phyloP scores from a whole-genome alignment of 64 coral and sea anemone genomes.

The Hydrozoanthus tunicans region DNA sequence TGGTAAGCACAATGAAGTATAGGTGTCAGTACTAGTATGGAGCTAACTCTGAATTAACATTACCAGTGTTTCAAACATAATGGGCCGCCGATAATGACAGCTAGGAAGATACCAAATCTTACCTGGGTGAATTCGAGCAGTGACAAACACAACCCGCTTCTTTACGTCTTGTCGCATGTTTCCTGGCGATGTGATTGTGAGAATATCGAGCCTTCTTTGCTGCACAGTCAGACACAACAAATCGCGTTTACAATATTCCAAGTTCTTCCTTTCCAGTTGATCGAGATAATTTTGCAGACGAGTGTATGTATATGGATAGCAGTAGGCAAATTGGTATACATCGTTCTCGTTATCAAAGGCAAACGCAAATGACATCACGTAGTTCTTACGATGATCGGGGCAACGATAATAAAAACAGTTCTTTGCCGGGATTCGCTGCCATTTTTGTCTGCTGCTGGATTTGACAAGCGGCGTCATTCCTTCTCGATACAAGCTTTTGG shows the following conservation, averaged over 20 bases:
- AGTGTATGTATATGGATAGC: slow-evolving; percentile 93
- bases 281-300: slow-evolving; percentile 89
- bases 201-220: slow-evolving; percentile 79
- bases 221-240: slow-evolving; percentile 89
- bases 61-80: too few species aligned
- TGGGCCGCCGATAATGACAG: too few species aligned
- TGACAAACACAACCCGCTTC: slow-evolving; percentile 92
- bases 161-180: slow-evolving; percentile 65
- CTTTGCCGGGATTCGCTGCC: slow-evolving; percentile 96
- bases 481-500: slow-evolving; percentile 97
- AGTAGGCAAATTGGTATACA: slow-evolving; percentile 98
- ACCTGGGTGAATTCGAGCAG: slow-evolving; percentile 99
- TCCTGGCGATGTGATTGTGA: slow-evolving; percentile 86
- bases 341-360: slow-evolving; percentile 97
- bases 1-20: too few species aligned
- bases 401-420: slow-evolving; percentile 99
- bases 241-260: slow-evolving; percentile 81
- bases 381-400: slow-evolving; percentile 98
- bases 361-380: slow-evolving; percentile 97
- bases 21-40: too few species aligned
- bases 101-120: not conserved
- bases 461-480: slow-evolving; percentile 99
- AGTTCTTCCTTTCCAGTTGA: slow-evolving; percentile 61
- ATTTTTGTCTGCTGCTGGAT: slow-evolving; percentile 90
- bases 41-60: too few species aligned